Evolutionary conservation across 2,797 vertebrate genomes (phyloP).

Genomic region (Pelodytes ibericus): DNA sequence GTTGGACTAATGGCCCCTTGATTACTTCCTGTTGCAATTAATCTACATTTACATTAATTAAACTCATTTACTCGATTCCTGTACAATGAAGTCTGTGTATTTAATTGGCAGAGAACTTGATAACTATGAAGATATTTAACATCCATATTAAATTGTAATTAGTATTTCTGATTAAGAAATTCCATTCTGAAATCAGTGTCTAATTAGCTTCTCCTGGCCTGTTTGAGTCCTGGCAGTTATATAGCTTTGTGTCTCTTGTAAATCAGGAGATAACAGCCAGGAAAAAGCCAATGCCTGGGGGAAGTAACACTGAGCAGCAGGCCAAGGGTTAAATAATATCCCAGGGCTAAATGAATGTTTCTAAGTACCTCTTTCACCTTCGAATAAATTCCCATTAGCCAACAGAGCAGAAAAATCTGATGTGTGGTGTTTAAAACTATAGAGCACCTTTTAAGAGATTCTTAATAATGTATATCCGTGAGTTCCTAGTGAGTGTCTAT

Average conservation of each 20-base stretch:
- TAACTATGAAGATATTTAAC: constrained; percentile 74
- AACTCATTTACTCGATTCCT: constrained; percentile 78
- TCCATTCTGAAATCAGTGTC: constrained; percentile 75
- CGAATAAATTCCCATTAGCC: too few species aligned
- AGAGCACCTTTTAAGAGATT: too few species aligned
- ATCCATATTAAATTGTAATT: constrained; percentile 80
- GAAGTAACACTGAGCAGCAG: background rate
- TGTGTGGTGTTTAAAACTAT: too few species aligned
- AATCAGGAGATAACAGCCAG: constrained; percentile 44
- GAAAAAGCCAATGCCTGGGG: background rate
- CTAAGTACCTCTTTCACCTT: too few species aligned
- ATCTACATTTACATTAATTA: constrained; percentile 77
- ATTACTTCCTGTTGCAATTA: constrained; percentile 74
- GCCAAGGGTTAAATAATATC: background rate
- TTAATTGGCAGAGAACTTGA: constrained; percentile 75
- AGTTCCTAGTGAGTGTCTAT: too few species aligned
- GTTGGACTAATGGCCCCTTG: constrained; percentile 59
- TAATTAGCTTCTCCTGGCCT: constrained; percentile 64
- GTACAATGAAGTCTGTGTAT: constrained; percentile 69
- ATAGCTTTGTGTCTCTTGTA: constrained; percentile 28
- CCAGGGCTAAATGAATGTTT: too few species aligned
- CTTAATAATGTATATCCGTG: too few species aligned
- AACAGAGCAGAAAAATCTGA: too few species aligned
- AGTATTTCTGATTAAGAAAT: constrained; percentile 81
- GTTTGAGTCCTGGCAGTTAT: constrained; percentile 19